Evolutionary conservation across 2,888 invertebrate species (phyloP).

Genomic region (Dasysyrphus tricinctus): DNA sequence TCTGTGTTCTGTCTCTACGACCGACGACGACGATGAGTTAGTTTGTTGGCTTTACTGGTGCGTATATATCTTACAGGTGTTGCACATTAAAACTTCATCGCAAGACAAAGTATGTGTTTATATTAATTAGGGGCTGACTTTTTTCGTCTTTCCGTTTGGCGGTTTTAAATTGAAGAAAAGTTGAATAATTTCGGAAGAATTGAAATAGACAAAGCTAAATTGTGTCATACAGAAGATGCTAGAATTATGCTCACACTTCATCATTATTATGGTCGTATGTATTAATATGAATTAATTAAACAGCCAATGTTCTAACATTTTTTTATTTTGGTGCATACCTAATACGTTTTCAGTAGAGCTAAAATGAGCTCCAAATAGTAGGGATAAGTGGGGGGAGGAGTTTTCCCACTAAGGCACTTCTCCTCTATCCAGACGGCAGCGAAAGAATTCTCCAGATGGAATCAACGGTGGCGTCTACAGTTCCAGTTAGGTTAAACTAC

Average conservation of each 20-base stretch:
- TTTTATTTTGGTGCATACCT: too few species aligned
- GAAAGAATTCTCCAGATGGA: too few species aligned
- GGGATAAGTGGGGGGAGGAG: too few species aligned
- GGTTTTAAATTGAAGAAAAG: conserved; percentile 39
- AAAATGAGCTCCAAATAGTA: too few species aligned
- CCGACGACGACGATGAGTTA: conserved; percentile 8
- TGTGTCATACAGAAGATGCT: conserved; percentile 21
- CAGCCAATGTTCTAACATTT: background rate
- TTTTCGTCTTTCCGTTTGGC: conserved; percentile 10
- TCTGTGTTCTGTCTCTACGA: conserved; percentile 19
- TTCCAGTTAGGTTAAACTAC: too few species aligned
- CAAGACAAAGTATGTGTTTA: conserved; percentile 46
- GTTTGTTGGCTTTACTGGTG: conserved; percentile 49
- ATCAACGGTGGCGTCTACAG: too few species aligned
- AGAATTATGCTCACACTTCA: conserved; percentile 8
- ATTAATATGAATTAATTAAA: background rate
- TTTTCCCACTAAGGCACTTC: too few species aligned
- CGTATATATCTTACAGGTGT: conserved; percentile 62
- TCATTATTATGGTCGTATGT: background rate
- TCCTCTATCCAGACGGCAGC: too few species aligned
- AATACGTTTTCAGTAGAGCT: background rate
- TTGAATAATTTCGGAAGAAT: conserved; percentile 45
- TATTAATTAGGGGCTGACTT: conserved; percentile 61
- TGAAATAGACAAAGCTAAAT: conserved; percentile 3
- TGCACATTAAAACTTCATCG: conserved; percentile 73